These are phyloP conservation scores for Venustoraphidia nigricollis DNA, from an alignment of 2,888 invertebrate genomes.

Conservation along the genomic window DNA sequence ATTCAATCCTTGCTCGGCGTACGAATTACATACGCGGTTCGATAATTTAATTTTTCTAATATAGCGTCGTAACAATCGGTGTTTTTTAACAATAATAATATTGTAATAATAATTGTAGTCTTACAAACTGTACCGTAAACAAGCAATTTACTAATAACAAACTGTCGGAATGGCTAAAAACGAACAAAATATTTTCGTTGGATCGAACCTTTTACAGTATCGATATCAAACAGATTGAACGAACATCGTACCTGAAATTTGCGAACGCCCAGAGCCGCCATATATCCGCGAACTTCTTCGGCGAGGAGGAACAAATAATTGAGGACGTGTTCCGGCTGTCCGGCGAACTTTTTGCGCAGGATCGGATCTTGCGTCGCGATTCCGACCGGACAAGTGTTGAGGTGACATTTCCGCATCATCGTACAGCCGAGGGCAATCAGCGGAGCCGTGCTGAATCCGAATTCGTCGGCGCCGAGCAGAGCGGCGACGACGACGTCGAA, in stretches of 20 bases:
- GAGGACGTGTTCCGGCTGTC: conserved; percentile 93
- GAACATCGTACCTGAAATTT: conserved; percentile 54
- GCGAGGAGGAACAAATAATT: conserved; percentile 97
- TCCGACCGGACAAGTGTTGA: conserved; percentile 98
- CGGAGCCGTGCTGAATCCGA: conserved; percentile 97
- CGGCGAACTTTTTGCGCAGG: conserved; percentile 88
- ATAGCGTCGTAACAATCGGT: no score
- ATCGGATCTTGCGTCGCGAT: conserved; percentile 97
- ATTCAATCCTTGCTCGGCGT: no score
- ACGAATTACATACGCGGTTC: no score
- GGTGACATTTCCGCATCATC: conserved; percentile 99
- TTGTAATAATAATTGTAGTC: no score
- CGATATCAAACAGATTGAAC: no score
- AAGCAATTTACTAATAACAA: no score
- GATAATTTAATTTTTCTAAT: no score
- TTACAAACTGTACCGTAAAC: no score
- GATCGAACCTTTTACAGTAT: no score
- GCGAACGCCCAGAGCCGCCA: conserved; percentile 82
- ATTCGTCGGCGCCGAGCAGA: conserved; percentile 92
- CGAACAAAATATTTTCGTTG: no score
- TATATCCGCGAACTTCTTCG: conserved; percentile 84
- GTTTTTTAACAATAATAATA: no score
- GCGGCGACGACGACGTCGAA: conserved; percentile 95
- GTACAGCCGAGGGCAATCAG: conserved; percentile 96
- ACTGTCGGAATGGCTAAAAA: no score